These are phyloP conservation scores for Drosophila gunungcola DNA, from an alignment of 1,140 invertebrate species.

Conservation along the genomic window DNA sequence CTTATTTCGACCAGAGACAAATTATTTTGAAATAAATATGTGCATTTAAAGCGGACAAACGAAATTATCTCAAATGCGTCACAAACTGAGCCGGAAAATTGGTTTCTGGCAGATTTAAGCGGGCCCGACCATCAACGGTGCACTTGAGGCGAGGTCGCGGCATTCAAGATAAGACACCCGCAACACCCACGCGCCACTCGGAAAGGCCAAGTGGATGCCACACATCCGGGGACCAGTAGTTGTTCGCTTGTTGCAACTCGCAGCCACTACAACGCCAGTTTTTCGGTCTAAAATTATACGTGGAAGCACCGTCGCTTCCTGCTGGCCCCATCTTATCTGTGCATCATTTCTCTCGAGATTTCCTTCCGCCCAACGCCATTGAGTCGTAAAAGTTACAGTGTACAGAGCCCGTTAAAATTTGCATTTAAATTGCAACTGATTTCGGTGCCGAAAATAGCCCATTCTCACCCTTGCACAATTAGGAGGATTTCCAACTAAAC, in stretches of 20 bases:
- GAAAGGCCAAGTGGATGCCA: conserved; percentile 72
- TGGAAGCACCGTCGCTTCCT: conserved; percentile 38
- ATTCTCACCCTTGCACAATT: conserved; percentile 41
- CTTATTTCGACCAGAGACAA: too few species aligned
- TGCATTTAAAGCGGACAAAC: conserved; percentile 7
- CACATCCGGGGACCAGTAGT: conserved; percentile 25
- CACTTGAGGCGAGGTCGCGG: conserved; percentile 47
- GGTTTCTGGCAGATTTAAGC: conserved; percentile 8
- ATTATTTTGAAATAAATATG: conserved; percentile 4
- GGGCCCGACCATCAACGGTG: conserved; percentile 26
- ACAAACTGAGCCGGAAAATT: conserved; percentile 7
- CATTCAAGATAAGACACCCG: conserved; percentile 54
- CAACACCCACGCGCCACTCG: conserved; percentile 38
- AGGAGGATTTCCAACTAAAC: conserved; percentile 27
- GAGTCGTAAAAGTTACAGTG: conserved; percentile 54
- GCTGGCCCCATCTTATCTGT: conserved; percentile 41
- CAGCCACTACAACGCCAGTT: conserved; percentile 21
- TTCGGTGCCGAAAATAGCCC: conserved; percentile 17
- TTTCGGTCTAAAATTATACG: conserved; percentile 62
- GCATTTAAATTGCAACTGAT: conserved; percentile 69
- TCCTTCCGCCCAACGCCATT: conserved; percentile 13
- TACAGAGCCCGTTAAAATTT: conserved; percentile 53
- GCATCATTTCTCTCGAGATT: conserved; percentile 24
- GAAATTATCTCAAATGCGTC: conserved; percentile 10
- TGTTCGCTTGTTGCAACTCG: conserved; percentile 22